These are phyloP conservation scores for Spinibarbus caldwelli DNA, from an alignment of 2,797 vertebrate species.

Conservation along the genomic window DNA sequence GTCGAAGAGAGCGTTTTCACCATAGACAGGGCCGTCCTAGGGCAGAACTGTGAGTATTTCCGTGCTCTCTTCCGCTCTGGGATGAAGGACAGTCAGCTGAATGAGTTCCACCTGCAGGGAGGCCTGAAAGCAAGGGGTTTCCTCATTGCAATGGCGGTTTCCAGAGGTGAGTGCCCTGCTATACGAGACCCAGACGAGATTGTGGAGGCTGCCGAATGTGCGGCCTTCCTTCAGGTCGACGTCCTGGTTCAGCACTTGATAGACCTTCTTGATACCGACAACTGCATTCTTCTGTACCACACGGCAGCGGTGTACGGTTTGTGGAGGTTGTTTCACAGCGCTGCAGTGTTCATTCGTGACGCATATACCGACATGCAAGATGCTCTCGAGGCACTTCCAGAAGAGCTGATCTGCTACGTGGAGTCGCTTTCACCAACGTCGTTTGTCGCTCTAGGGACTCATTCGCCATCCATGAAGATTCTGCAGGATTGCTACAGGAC, in stretches of 20 bases:
- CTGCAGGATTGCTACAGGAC: constrained; percentile 87
- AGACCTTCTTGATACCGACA: constrained; percentile 86
- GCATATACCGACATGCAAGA: constrained; percentile 79
- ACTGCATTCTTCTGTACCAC: constrained; percentile 89
- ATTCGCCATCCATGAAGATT: constrained; percentile 85
- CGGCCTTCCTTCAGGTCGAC: constrained; percentile 90
- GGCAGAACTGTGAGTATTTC: constrained; percentile 87
- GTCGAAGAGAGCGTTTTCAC: constrained; percentile 86
- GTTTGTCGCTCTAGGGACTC: constrained; percentile 88
- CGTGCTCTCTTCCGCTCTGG: constrained; percentile 91
- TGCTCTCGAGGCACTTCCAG: constrained; percentile 71
- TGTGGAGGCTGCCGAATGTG: constrained; percentile 87
- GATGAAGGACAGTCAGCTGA: constrained; percentile 87
- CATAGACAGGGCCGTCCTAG: constrained; percentile 81
- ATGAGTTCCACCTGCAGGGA: constrained; percentile 83
- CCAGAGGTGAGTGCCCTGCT: constrained; percentile 80
- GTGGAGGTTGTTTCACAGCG: constrained; percentile 76
- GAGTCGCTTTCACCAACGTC: constrained; percentile 81
- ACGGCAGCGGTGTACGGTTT: constrained; percentile 87
- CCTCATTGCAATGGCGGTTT: constrained; percentile 81
- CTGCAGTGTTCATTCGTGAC: constrained; percentile 88
- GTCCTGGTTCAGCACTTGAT: constrained; percentile 81
- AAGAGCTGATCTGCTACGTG: constrained; percentile 82
- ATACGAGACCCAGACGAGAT: constrained; percentile 83
- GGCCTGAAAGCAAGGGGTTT: constrained; percentile 84